Evolutionary conservation across 2,888 invertebrate species (phyloP).

Genomic region (Pinctada fucata): DNA sequence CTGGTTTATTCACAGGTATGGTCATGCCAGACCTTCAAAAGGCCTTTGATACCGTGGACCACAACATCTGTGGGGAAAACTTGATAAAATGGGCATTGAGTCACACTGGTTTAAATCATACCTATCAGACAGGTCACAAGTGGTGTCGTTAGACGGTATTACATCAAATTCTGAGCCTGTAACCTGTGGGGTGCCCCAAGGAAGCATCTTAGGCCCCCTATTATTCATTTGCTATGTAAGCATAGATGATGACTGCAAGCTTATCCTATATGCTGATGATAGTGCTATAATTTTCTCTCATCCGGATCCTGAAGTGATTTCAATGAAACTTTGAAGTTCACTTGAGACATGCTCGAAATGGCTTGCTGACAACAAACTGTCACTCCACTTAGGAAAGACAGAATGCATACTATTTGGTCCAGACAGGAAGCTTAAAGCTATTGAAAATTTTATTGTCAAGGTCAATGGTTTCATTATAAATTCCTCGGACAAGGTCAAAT

Average conservation of each 20-base stretch:
- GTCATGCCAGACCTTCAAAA: neutral
- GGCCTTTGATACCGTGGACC: conserved; percentile 15
- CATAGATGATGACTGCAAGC: conserved; percentile 2
- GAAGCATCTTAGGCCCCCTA: conserved; percentile 1
- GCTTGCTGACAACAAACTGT: neutral
- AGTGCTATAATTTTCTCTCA: conserved; percentile 6
- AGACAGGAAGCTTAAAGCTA: no score
- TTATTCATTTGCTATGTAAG: neutral
- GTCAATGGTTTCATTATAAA: neutral
- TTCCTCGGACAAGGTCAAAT: conserved; percentile 1
- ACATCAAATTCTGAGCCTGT: neutral
- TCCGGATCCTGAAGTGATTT: neutral
- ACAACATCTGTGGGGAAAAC: neutral
- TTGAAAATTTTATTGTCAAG: no score
- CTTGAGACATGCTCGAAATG: conserved; percentile 2
- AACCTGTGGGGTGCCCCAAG: conserved; percentile 18
- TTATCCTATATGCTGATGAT: neutral
- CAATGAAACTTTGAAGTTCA: neutral
- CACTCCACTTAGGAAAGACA: no score
- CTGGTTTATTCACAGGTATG: no score
- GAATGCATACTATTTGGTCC: no score
- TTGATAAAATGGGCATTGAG: neutral
- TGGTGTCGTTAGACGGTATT: neutral
- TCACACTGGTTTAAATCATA: conserved; percentile 15
- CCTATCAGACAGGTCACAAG: neutral